Percentiles rank a stretch among this genome's conserved stretches.
Conservation (phyloP, 2,888 invertebrate species). For the Mylabris sibirica region DNA sequence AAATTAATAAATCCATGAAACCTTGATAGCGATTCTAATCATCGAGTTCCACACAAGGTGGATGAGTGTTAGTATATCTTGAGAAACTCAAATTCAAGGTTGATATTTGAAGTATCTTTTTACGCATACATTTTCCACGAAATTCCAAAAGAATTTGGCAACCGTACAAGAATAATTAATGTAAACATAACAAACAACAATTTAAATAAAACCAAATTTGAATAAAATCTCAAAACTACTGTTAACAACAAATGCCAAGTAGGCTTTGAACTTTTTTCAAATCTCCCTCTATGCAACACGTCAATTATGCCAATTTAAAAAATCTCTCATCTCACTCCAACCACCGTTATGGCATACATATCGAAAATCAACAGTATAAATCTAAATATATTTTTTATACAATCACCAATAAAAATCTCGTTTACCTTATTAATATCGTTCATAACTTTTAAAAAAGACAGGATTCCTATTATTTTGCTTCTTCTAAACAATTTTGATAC, state of each 20-base stretch:
- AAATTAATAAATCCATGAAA: background rate
- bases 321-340: background rate
- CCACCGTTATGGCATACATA: background rate
- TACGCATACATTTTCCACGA: background rate
- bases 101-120: background rate
- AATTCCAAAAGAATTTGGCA: background rate
- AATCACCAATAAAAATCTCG: background rate
- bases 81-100: constrained; percentile 8
- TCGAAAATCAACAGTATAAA: background rate
- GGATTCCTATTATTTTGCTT: background rate
- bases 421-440: constrained; percentile 8
- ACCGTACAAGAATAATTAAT: background rate
- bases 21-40: background rate
- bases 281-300: background rate
- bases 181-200: background rate
- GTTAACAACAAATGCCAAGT: background rate
- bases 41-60: background rate
- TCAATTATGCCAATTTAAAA: background rate
- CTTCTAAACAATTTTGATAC: background rate
- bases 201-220: no score
- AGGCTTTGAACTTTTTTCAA: background rate
- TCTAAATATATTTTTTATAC: background rate
- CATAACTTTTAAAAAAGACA: background rate
- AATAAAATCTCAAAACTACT: no score
- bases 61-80: background rate